Base-by-base conservation (phyloP, 2,888 invertebrate species). In the Cheilosia grossa region DNA sequence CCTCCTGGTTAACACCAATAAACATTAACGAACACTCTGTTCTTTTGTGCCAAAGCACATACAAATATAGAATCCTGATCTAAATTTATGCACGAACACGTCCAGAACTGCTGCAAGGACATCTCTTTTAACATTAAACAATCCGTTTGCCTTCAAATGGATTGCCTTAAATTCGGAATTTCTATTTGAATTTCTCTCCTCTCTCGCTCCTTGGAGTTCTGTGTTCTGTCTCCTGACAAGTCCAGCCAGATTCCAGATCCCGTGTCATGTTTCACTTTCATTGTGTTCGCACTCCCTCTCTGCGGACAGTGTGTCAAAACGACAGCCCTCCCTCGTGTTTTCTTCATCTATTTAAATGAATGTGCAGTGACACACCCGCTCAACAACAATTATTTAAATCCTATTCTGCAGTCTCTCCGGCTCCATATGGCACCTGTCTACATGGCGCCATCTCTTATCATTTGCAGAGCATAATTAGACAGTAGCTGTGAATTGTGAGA, bases 51-150 rank as follows among this genome's bases (percentile, higher is more conserved):
- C 24, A 33, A 7, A 9, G 9, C 9, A 47, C 24, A 53, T 61
- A 54, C 61, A 59, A 61, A 37, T 66, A 40, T 33, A 77, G 53
- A 63, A 53, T 33, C 44, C 37, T 5, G 47, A 24, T 15, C 19
- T 70, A 54, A 70, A 69, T 70, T 70, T 70, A 78, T 78, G 78
- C 69, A 69, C 40, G 56, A 40, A 27, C 72, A 79, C 78, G 72
- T 64, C 17, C 64, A 40, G 10, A 47, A 13, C 44, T 42, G 54
- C 54, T 5, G 58, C 64, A 64, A 64, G 40, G 42, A 64, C 64
- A 70, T 51, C 78, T 56, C 54, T 49, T 56, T 58, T 49, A 63
- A 17, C 63, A 58, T 51, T 72, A 72, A 72, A 58, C 72, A 64
- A 21, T 53, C 6, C 24, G 58, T 72, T 79, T 79, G 78, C 63